Evolutionary conservation across 2,888 invertebrate genomes (phyloP).

Genomic region (Drosophila kanekoi): DNA sequence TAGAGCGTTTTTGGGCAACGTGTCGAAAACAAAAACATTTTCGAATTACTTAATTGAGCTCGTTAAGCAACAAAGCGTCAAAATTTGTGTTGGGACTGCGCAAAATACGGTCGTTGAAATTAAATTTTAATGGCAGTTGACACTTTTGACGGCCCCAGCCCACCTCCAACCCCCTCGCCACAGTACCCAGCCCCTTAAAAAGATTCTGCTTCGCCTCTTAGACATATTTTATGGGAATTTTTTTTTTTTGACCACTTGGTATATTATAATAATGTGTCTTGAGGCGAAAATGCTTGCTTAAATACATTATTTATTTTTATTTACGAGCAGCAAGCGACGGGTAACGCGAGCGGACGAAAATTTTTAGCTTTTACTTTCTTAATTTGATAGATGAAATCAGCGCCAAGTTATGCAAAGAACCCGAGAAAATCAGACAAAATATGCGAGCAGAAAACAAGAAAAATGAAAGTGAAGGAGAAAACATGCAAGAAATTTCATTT

Average conservation of each 20-base stretch:
- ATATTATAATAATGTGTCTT: constrained; percentile 30
- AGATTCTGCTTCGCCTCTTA: background rate
- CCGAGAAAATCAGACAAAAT: constrained; percentile 11
- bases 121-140: constrained; percentile 68
- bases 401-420: constrained; percentile 60
- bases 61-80: constrained; percentile 42
- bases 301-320: constrained; percentile 7
- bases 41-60: constrained; percentile 49
- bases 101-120: constrained; percentile 57
- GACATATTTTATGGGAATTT: constrained; percentile 24
- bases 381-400: constrained; percentile 79
- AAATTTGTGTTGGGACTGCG: constrained; percentile 27
- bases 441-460: background rate
- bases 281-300: constrained; percentile 19
- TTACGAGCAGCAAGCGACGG: constrained; percentile 54
- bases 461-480: constrained; percentile 7
- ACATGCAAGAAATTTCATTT: constrained; percentile 56
- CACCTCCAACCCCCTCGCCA: no score
- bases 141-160: constrained; percentile 42
- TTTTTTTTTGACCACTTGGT: constrained; percentile 35
- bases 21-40: constrained; percentile 23
- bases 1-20: constrained; percentile 37
- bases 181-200: background rate
- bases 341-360: constrained; percentile 10
- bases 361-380: constrained; percentile 72